Evolutionary conservation across 2,888 invertebrate species (phyloP), one percentile per base, ranked within the genome.

Genomic region (Saturnia japonica): DNA sequence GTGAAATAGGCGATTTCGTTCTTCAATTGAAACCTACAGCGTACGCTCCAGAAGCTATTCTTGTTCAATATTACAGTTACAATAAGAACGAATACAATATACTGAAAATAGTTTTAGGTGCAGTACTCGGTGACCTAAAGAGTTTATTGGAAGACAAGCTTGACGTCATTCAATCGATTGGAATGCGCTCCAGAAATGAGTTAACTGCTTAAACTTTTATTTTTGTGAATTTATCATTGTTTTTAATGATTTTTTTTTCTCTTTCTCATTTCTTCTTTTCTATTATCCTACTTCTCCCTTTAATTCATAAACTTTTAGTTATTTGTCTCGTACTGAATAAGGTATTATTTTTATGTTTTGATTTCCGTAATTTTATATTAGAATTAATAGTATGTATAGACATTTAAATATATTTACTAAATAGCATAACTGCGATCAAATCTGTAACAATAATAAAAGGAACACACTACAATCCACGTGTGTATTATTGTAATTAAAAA

Each of bases 81-180:
- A 78, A 91, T 16, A 91, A 91, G 72, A 88, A 85, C 7, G 84
- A 88, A 73, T 91, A 86, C 76, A 88, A 91, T 67, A 9, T 91
- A 0, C 25, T 85, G 0, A 40, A 42, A 0, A 16, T 87, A 0
- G 8, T 87, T 0, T 9, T 81, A 0, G 72, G 76, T 1, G 78
- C 76, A 1, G 0, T 80, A 1, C 8, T 86, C 0, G 70, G 80
- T 0, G 82, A 84, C 0, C 22, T 91, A 0, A 83, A 79, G 40
- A 34, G 67, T 0, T 86, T 74, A 74, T 77, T 91, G 0, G 70
- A 77, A 0, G 75, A 77, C 1, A 84, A 85, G 40, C 45, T 79
- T 8, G 74, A 78, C 0, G 67, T 78, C 0, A 88, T 91, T 16
- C 77, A 84, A 25, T 71, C 78, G 0, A 78, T 90, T 22, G 85